These are phyloP conservation scores for Abrostola triplasia DNA, from an alignment of 2,888 invertebrate species.

Conservation along the genomic window DNA sequence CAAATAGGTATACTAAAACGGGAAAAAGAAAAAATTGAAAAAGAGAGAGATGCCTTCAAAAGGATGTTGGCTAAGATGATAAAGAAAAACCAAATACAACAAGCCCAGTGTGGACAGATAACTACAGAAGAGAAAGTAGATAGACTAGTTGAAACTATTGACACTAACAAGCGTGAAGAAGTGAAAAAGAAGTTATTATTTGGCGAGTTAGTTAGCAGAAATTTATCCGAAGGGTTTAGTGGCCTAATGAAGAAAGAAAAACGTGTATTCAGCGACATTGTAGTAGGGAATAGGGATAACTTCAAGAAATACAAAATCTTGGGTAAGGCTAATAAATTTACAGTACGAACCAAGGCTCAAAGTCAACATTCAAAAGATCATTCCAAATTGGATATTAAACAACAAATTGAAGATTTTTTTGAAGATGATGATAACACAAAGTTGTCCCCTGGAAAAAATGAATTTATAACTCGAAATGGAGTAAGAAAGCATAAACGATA, in stretches of 20 bases:
- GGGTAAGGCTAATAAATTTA: neutral
- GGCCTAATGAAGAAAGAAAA: neutral
- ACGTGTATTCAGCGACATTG: constrained; percentile 1
- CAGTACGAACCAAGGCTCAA: constrained; percentile 1
- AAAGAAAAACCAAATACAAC: neutral
- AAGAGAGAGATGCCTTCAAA: neutral
- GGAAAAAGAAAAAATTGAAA: neutral
- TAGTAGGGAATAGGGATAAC: neutral
- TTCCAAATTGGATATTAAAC: constrained; percentile 3
- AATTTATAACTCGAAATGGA: constrained; percentile 1
- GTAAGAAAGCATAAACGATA: neutral
- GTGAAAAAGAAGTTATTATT: constrained; percentile 8
- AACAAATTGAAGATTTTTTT: constrained; percentile 8
- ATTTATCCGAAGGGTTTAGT: constrained; percentile 5
- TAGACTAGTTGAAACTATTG: constrained; percentile 1
- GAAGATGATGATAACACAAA: constrained; percentile 6
- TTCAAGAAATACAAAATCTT: no score
- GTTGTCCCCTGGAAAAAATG: constrained; percentile 5
- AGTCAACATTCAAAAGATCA: neutral
- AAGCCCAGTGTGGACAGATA: neutral
- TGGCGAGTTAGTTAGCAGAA: constrained; percentile 2
- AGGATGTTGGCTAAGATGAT: neutral
- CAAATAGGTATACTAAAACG: no score
- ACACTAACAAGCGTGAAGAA: constrained; percentile 4
- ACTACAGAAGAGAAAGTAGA: neutral